Conservation (phyloP, 2,797 vertebrate genomes). For the Geotrypetes seraphini region DNA sequence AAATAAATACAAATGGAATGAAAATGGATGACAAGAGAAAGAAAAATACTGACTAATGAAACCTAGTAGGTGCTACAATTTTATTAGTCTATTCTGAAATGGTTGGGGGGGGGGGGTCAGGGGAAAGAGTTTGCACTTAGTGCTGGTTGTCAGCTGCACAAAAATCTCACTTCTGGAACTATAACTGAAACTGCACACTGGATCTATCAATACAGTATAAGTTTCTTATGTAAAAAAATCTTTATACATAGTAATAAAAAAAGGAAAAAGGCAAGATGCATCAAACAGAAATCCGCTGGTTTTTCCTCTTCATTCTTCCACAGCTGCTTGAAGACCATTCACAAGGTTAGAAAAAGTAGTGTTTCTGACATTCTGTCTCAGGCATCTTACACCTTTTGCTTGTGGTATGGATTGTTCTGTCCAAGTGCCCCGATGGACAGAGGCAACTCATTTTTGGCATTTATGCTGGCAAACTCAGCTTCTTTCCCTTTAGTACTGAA, state of each 20-base stretch:
- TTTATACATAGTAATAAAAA: slow-evolving; percentile 92
- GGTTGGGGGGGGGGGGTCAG: not conserved
- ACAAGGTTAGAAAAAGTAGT: slow-evolving; percentile 58
- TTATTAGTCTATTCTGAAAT: slow-evolving; percentile 8
- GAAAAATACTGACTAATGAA: slow-evolving; percentile 50
- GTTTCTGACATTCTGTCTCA: slow-evolving; percentile 72
- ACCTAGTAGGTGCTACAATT: slow-evolving; percentile 38
- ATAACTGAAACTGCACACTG: slow-evolving; percentile 66
- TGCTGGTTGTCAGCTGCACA: slow-evolving; percentile 55
- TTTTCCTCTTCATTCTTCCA: slow-evolving; percentile 59
- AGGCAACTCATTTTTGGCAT: slow-evolving; percentile 67
- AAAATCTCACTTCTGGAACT: slow-evolving; percentile 57
- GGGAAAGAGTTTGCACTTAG: slow-evolving; percentile 42
- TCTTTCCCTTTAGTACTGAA: slow-evolving; percentile 96
- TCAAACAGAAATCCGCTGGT: slow-evolving; percentile 86
- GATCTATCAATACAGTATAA: slow-evolving; percentile 71
- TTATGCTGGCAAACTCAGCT: slow-evolving; percentile 97
- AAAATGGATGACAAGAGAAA: slow-evolving; percentile 42
- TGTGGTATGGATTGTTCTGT: slow-evolving; percentile 65
- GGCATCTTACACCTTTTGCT: slow-evolving; percentile 75
- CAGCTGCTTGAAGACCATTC: slow-evolving; percentile 53
- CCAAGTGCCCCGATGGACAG: slow-evolving; percentile 63
- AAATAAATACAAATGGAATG: slow-evolving; percentile 69
- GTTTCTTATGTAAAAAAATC: slow-evolving; percentile 86
- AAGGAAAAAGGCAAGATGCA: slow-evolving; percentile 92